These are phyloP conservation scores for Solen grandis DNA, from an alignment of 1,140 invertebrate genomes.

Conservation along the genomic window DNA sequence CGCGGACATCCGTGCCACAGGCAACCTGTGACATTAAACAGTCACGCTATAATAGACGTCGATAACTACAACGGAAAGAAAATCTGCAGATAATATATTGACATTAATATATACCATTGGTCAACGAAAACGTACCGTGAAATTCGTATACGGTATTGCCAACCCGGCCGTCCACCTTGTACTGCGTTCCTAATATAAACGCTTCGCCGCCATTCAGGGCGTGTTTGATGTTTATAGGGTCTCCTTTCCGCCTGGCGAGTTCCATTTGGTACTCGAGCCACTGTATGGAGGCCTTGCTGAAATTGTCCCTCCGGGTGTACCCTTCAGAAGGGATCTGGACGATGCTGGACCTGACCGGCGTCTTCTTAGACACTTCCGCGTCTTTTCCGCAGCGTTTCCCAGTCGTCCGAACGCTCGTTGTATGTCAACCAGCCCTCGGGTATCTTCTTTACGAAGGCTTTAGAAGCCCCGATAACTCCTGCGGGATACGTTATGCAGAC, in stretches of 20 bases:
- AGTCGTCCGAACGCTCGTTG: background rate
- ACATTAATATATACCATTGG: no score
- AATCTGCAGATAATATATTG: no score
- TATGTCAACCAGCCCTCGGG: background rate
- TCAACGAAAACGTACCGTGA: background rate
- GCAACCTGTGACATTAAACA: no score
- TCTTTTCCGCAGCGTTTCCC: background rate
- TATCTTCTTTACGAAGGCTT: background rate
- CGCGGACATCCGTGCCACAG: constrained; percentile 6
- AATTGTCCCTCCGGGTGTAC: background rate
- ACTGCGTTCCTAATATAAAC: background rate
- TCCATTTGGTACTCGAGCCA: background rate
- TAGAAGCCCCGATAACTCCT: background rate
- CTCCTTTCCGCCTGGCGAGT: background rate
- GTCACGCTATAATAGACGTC: no score
- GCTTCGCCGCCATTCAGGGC: background rate
- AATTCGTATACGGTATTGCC: background rate
- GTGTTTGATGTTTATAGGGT: background rate
- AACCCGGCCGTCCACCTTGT: background rate
- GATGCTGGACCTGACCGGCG: background rate
- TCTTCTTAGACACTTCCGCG: background rate
- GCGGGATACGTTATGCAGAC: background rate
- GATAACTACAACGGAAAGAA: no score
- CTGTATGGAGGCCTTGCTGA: background rate
- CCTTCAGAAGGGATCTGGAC: background rate